A percentile compares a stretch with the other conserved stretches of the same genome.
Evolutionary conservation across 2,797 vertebrate genomes (phyloP).

Genomic region (Morus bassanus): DNA sequence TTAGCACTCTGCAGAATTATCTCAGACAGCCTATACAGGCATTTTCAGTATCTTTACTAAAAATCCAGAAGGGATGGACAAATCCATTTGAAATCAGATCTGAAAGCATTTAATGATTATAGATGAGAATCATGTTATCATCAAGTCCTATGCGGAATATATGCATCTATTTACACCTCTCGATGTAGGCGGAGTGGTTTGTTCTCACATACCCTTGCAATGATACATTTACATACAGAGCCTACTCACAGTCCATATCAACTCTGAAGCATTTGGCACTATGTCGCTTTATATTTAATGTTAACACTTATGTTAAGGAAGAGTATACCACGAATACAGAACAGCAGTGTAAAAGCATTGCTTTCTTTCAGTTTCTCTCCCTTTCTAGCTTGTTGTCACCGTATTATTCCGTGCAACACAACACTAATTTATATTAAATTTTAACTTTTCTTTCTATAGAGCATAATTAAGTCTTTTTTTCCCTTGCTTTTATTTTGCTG

Average conservation of each 20-base stretch:
- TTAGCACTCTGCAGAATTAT: not conserved
- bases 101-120: not conserved
- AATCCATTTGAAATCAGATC: not conserved
- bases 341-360: not conserved
- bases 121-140: not conserved
- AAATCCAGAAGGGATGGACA: not conserved
- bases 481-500: not conserved
- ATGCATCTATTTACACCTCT: slow-evolving; percentile 46
- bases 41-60: not conserved
- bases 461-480: not conserved
- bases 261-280: slow-evolving; percentile 46
- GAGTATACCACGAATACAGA: slow-evolving; percentile 34
- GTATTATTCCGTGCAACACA: not conserved
- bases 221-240: slow-evolving; percentile 58
- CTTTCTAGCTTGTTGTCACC: not conserved
- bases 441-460: not conserved
- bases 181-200: slow-evolving; percentile 32
- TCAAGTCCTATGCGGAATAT: not conserved
- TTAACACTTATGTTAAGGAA: slow-evolving; percentile 44
- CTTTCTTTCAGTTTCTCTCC: not conserved
- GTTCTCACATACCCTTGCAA: slow-evolving; percentile 56
- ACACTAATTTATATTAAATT: not conserved
- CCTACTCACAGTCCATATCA: slow-evolving; percentile 52
- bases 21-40: not conserved
- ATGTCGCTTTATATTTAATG: slow-evolving; percentile 33